Conservation (phyloP, 2,888 invertebrate genomes). For the Fragum sueziense region DNA sequence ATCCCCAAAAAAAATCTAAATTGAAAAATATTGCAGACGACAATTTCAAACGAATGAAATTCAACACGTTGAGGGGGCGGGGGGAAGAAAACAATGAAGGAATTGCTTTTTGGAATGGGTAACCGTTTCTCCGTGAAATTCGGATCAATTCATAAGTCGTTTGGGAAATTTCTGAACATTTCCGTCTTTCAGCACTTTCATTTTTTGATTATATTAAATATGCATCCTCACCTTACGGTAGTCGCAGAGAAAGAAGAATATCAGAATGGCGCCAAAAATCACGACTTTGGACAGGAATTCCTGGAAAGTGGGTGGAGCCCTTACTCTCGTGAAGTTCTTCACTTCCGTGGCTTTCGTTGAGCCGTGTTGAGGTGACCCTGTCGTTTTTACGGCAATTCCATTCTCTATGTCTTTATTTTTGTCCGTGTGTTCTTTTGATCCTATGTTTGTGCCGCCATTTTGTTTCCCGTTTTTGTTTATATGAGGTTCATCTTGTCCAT, state of each 20-base stretch:
- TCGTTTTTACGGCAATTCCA: background rate
- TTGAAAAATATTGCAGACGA: too few relatives aligned
- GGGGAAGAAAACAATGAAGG: too few relatives aligned
- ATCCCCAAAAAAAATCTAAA: too few relatives aligned
- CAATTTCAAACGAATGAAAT: too few relatives aligned
- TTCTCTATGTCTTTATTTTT: background rate
- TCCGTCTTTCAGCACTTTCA: too few relatives aligned
- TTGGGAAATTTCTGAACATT: too few relatives aligned
- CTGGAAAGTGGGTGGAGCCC: constrained; percentile 56
- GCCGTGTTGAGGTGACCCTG: background rate
- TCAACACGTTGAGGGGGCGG: too few relatives aligned
- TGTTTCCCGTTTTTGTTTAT: background rate
- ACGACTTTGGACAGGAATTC: constrained; percentile 57
- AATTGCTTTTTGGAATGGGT: too few relatives aligned
- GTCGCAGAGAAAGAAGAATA: constrained; percentile 70
- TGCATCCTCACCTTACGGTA: constrained; percentile 74
- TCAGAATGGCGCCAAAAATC: constrained; percentile 66
- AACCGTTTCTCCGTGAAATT: too few relatives aligned
- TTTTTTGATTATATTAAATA: too few relatives aligned
- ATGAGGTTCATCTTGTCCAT: background rate
- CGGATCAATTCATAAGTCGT: too few relatives aligned
- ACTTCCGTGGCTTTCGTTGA: background rate
- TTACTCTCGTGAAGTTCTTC: background rate
- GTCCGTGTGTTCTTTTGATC: background rate
- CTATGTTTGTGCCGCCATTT: background rate